phyloP scores from a whole-genome alignment of 2,113 vertebrate species.

The Anarrhichthys ocellatus region DNA sequence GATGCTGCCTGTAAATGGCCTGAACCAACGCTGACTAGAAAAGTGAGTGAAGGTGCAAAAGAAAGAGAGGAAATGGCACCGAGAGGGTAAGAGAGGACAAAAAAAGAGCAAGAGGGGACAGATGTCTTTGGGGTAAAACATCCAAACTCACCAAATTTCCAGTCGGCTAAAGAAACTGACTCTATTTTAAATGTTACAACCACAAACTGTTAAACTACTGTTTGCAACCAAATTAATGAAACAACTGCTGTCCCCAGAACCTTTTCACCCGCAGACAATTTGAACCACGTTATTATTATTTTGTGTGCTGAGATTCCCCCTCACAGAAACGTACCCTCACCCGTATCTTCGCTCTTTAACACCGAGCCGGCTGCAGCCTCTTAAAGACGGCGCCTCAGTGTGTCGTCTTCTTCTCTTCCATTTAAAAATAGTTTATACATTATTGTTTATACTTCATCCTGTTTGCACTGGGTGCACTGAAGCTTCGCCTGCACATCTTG shows the following conservation, averaged over 20 bases:
- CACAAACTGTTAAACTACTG: too few relatives aligned
- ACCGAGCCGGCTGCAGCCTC: not conserved
- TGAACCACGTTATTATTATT: constrained; percentile 9
- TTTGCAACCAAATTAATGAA: too few relatives aligned
- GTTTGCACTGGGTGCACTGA: too few relatives aligned
- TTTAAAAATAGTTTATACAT: not conserved
- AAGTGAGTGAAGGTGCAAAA: not conserved
- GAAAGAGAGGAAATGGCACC: not conserved
- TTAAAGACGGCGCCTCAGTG: not conserved
- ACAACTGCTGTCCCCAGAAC: too few relatives aligned
- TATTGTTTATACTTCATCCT: too few relatives aligned
- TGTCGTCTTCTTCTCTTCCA: not conserved
- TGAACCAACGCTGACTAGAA: not conserved
- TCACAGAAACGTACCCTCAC: not conserved
- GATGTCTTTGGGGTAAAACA: constrained; percentile 40
- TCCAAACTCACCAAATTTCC: constrained; percentile 11
- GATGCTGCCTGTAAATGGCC: not conserved
- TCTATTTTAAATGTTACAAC: too few relatives aligned
- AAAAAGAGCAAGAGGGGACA: not conserved
- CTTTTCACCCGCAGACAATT: not conserved
- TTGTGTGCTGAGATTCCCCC: too few relatives aligned
- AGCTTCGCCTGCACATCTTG: not conserved
- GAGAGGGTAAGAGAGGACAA: constrained; percentile 4
- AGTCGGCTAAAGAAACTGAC: too few relatives aligned
- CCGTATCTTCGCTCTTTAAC: not conserved